phyloP scores from a whole-genome alignment of 2,888 invertebrate genomes.

The Limnephilus rhombicus region DNA sequence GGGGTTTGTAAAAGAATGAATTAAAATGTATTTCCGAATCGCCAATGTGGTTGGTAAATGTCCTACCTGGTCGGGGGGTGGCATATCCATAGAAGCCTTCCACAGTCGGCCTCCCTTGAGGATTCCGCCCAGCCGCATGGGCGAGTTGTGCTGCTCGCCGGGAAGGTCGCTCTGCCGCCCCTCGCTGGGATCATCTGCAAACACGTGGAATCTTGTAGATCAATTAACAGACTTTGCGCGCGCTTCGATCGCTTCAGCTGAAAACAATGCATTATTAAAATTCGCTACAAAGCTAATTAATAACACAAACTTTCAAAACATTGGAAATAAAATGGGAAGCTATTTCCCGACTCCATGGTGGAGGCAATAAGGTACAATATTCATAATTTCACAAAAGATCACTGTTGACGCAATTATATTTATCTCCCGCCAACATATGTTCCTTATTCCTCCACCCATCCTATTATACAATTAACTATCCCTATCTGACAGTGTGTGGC shows the following conservation, averaged over 20 bases:
- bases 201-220: constrained; percentile 19
- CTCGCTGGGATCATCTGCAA: constrained; percentile 50
- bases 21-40: not conserved
- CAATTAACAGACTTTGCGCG: not conserved
- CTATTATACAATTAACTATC: too few relatives aligned
- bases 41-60: not conserved
- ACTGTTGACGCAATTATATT: too few relatives aligned
- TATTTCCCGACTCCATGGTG: not conserved
- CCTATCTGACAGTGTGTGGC: too few relatives aligned
- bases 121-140: constrained; percentile 83
- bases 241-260: not conserved
- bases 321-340: not conserved
- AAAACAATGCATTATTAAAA: not conserved
- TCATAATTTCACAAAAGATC: too few relatives aligned
- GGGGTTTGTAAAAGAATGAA: not conserved
- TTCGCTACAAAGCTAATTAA: not conserved
- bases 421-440: too few relatives aligned
- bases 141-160: constrained; percentile 76
- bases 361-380: too few relatives aligned
- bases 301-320: not conserved
- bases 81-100: constrained; percentile 78
- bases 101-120: constrained; percentile 88
- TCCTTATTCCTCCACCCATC: too few relatives aligned
- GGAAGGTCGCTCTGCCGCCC: constrained; percentile 64
- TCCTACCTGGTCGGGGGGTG: constrained; percentile 76